A percentile compares a stretch with the other conserved stretches of the same genome.
Conservation (phyloP, 2,113 vertebrate species). For the Nothocercus nigrocapillus region DNA sequence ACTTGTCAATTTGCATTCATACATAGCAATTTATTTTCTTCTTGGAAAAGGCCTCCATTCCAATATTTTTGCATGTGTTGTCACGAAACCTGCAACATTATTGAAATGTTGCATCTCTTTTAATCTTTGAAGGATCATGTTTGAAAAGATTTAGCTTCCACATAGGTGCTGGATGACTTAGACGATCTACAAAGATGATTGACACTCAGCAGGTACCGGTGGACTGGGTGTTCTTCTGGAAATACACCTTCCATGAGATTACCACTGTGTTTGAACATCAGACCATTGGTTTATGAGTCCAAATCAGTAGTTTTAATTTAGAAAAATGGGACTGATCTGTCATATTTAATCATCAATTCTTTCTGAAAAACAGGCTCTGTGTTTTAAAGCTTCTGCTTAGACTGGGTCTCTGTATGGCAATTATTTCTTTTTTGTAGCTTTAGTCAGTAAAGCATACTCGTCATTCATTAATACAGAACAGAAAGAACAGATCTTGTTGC, state of each 20-base stretch:
- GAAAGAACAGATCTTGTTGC: background rate
- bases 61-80: constrained; percentile 3
- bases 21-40: constrained; percentile 50
- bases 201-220: background rate
- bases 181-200: background rate
- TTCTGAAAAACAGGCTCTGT: background rate
- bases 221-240: background rate
- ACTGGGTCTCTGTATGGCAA: background rate
- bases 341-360: background rate
- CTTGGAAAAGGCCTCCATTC: constrained; percentile 32
- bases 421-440: background rate
- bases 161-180: constrained; percentile 8
- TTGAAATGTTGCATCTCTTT: constrained; percentile 32
- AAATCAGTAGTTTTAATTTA: background rate
- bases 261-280: background rate
- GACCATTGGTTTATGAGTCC: background rate
- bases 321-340: constrained; percentile 5
- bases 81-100: constrained; percentile 10
- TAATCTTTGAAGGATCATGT: constrained; percentile 49
- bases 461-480: background rate
- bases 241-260: background rate
- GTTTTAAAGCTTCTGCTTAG: background rate
- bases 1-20: constrained; percentile 59
- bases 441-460: background rate
- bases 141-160: constrained; percentile 21